These are phyloP conservation scores for Crotalus tigris DNA, from an alignment of 2,113 vertebrate species.

Conservation along the genomic window DNA sequence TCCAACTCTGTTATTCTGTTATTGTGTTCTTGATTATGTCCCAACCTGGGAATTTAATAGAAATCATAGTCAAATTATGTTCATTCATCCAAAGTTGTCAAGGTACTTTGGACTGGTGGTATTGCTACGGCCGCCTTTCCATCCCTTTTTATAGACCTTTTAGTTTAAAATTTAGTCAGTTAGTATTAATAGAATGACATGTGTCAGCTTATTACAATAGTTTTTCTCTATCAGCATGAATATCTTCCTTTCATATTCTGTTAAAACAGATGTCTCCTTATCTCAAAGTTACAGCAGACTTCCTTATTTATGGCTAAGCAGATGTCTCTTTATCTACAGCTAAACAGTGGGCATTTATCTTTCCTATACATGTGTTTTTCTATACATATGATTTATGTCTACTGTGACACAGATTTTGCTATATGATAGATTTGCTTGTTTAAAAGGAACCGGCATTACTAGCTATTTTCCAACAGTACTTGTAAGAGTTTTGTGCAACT, in stretches of 20 bases:
- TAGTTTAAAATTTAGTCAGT: neutral
- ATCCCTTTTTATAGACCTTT: neutral
- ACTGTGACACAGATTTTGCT: neutral
- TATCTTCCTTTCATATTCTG: neutral
- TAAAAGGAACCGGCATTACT: neutral
- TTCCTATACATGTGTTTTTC: neutral
- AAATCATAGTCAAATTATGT: neutral
- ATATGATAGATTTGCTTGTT: neutral
- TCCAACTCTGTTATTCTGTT: neutral
- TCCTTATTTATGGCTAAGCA: neutral
- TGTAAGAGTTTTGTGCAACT: neutral
- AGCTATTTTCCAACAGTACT: neutral
- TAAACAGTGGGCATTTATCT: neutral
- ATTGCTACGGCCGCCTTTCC: neutral
- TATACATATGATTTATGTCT: neutral
- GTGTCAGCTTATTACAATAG: neutral
- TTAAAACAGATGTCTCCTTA: neutral
- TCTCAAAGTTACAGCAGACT: neutral
- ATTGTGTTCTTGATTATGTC: neutral
- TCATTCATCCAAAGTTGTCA: neutral
- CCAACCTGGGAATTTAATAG: neutral
- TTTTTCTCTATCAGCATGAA: neutral
- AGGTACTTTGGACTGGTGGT: neutral
- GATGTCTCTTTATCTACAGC: neutral
- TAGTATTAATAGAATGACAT: neutral